Base-by-base conservation (phyloP, 92 coral and sea anemone genomes). In the Zoanthus sansibaricus region DNA sequence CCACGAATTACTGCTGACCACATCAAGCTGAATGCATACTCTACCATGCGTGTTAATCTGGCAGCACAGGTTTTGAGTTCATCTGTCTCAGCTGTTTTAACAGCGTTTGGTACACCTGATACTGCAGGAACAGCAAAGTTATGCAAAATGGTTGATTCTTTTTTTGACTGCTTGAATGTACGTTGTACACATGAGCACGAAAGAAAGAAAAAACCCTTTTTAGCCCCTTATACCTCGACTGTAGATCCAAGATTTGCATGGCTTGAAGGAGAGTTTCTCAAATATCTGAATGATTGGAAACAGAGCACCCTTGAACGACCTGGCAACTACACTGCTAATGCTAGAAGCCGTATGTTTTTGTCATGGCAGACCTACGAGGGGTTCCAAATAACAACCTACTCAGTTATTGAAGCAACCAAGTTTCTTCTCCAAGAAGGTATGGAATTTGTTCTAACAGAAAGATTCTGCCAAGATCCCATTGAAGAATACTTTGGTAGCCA, bases 1-100 rank as follows among this genome's bases (percentile, higher is more conserved):
- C 94, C 94, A 58, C 85, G 61, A 78, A 56, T 92, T 47, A 92
- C 92, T 10, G 77, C 71, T 64, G 94, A 92, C 32, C 94, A 89
- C 37, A 46, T 89, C 82, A 83, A 91, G 83, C 79, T 91, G 42
- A 91, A 8, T 33, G 14, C 84, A 13, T 92, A 92, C 79, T 88
- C 94, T 4, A 78, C 71, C 44, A 92, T 92, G 92, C 51, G 94
- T 13, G 94, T 92, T 11, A 92, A 92, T 68, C 92, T 88, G 37
- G 92, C 92, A 33, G 92, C 92, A 9, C 94, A 92, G 75, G 94
- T 92, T 45, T 71, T 92, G 21, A 89, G 94, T 79, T 82, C 92
- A 71, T 69, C 94, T 33, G 87, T 89, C 15, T 85, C 92, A 21
- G 70, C 87, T 7, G 94, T 92, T 12, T 80, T 92, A 17, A 89